Conservation (phyloP, 2,113 vertebrate species). For the Calyptommatus sinebrachiatus region DNA sequence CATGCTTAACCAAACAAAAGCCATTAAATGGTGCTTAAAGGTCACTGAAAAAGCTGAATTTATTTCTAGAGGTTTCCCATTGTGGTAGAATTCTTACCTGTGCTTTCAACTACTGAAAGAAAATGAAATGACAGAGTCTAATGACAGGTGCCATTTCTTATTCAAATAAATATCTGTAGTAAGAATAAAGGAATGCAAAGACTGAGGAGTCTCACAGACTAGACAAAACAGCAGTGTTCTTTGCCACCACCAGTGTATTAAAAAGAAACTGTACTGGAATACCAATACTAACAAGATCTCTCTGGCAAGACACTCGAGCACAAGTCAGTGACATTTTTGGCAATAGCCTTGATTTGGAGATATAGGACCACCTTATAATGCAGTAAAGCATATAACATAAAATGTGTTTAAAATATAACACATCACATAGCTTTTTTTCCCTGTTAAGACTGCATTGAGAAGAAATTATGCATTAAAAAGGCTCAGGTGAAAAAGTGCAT, state of each 20-base stretch:
- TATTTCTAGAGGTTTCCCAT: conserved; percentile 57
- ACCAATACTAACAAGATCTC: conserved; percentile 61
- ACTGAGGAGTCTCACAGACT: conserved; percentile 61
- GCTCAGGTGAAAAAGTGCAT: no score
- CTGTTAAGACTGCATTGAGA: no score
- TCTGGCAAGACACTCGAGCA: conserved; percentile 54
- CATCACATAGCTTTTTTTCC: no score
- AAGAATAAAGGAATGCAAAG: conserved; percentile 67
- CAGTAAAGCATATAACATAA: no score
- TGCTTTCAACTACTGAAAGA: conserved; percentile 61
- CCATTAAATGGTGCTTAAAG: conserved; percentile 65
- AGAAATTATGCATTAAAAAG: no score
- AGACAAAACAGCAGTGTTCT: conserved; percentile 70
- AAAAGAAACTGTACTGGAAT: conserved; percentile 59
- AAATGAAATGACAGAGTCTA: conserved; percentile 69
- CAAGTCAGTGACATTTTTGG: conserved; percentile 24
- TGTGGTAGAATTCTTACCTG: background rate
- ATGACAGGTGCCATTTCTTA: conserved; percentile 70
- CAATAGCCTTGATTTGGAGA: no score
- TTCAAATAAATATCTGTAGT: conserved; percentile 70
- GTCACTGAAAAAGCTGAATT: conserved; percentile 63
- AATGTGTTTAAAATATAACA: no score
- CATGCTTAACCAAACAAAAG: conserved; percentile 69
- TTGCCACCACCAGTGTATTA: conserved; percentile 53
- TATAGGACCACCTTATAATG: no score